Conservation (phyloP, 2,113 vertebrate species). For the Mus musculus region DNA sequence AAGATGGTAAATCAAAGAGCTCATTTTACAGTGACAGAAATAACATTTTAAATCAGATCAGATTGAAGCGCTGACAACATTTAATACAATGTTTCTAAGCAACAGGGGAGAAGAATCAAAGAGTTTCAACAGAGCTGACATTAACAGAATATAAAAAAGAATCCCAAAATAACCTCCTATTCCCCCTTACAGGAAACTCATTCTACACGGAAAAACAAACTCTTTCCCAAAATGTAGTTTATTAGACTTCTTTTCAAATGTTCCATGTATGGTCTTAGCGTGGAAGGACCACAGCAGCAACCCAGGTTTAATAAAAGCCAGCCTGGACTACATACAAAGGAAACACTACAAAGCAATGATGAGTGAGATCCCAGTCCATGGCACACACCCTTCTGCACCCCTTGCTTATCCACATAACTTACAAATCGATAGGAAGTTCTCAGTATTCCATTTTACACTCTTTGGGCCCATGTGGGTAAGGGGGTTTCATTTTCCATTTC, state of each 20-base stretch:
- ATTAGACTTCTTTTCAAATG: not conserved
- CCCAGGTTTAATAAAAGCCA: not conserved
- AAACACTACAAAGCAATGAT: not conserved
- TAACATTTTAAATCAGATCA: conserved; percentile 72
- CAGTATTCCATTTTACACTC: not conserved
- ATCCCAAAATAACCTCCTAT: conserved; percentile 65
- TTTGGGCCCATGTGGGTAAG: not conserved
- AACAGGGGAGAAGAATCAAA: conserved; percentile 76
- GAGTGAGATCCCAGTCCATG: not conserved
- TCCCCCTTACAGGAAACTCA: conserved; percentile 56
- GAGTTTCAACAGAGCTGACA: conserved; percentile 57
- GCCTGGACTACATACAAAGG: not conserved
- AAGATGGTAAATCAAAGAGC: conserved; percentile 40
- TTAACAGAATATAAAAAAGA: conserved; percentile 67
- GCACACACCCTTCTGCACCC: not conserved
- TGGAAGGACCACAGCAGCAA: not conserved
- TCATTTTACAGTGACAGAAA: conserved; percentile 66
- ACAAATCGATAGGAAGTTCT: not conserved
- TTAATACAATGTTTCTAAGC: conserved; percentile 83
- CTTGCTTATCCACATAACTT: not conserved
- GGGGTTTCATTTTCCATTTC: not conserved
- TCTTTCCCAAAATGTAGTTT: conserved; percentile 30
- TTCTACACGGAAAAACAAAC: conserved; percentile 56
- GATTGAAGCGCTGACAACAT: conserved; percentile 71
- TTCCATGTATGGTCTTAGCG: not conserved